Base-by-base conservation (phyloP, 1,140 invertebrate species). In the Apis florea region DNA sequence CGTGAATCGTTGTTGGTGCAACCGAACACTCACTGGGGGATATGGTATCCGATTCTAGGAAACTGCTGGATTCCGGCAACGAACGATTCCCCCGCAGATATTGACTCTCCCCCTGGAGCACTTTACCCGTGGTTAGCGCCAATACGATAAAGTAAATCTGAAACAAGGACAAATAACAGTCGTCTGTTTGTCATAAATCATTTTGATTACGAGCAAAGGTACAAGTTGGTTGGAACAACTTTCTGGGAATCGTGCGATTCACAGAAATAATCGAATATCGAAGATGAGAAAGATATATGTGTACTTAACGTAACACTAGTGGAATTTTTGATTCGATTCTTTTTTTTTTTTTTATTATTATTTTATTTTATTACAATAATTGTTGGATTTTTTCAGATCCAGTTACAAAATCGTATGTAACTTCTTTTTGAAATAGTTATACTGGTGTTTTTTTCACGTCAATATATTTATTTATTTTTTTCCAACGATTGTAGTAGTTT, bases 141-240 rank as follows among this genome's bases (percentile, higher is more conserved):
- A 93, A 91, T 71, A 94, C 63, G 6, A 89, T 84, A 88, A 94
- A 95, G 82, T 95, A 95, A 51, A 94, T 84, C 94, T 95, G 89
- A 58, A 94, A 91, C 58, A 76, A 40, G 21, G 61, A 19, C 2
- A 53, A 56, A 81, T 53, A 49, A 51, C 4, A 5, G 10, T 4
- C 24, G 68, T 8, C 8, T 3, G 15, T 51, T 40, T 19, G n/a
- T 69, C 47, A 51, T 70, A 24, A 70, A 70, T 70, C n/a, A 17
- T 70, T 51, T 15, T 51, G n/a, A 24, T 69, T 69, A 26, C 8
- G 8, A 51, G 47, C 26, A 51, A 68, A 68, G 2, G 40, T 47
- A 67, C 17, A 5, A 66, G 15, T 19, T 59, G n/a, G 59, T 19
- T 21, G 47, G 51, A 12, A 49, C 10, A 15, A 69, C 17, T 11